These are phyloP conservation scores for Dendrocincla tyrannina DNA, from an alignment of 2,797 vertebrate species.

Conservation along the genomic window DNA sequence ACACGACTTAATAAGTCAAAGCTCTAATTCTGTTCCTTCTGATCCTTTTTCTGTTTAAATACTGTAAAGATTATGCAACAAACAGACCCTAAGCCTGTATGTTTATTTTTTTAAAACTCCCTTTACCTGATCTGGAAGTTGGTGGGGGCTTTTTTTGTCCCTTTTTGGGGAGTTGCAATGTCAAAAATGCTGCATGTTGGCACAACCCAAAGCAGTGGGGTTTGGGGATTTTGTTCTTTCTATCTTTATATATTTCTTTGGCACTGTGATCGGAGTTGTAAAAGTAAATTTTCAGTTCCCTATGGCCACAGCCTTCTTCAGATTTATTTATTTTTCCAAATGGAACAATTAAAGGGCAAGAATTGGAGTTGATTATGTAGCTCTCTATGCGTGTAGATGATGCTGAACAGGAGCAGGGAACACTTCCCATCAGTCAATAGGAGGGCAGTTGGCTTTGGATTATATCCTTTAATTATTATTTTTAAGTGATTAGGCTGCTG, in stretches of 20 bases:
- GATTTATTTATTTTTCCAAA: neutral
- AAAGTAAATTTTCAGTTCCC: neutral
- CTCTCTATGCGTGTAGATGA: fast-evolving
- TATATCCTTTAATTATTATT: neutral
- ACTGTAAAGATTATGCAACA: neutral
- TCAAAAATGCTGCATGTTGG: neutral
- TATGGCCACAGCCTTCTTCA: too few relatives aligned
- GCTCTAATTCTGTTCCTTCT: neutral
- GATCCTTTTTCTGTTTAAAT: neutral
- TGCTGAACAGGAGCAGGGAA: neutral
- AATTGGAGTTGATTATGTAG: neutral
- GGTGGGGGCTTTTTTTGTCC: neutral
- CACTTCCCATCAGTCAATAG: neutral
- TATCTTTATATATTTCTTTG: neutral
- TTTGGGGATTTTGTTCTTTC: neutral
- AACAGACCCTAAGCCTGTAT: neutral
- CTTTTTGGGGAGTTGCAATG: neutral
- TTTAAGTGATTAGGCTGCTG: neutral
- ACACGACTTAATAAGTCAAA: neutral
- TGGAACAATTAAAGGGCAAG: neutral
- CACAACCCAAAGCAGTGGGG: neutral
- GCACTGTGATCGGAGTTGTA: neutral
- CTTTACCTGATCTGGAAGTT: neutral
- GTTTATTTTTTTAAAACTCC: neutral
- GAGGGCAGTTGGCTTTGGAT: neutral